Percentiles rank a stretch among this genome's conserved stretches.
Conservation (phyloP, 1,140 invertebrate species). For the Acromyrmex charruanus region DNA sequence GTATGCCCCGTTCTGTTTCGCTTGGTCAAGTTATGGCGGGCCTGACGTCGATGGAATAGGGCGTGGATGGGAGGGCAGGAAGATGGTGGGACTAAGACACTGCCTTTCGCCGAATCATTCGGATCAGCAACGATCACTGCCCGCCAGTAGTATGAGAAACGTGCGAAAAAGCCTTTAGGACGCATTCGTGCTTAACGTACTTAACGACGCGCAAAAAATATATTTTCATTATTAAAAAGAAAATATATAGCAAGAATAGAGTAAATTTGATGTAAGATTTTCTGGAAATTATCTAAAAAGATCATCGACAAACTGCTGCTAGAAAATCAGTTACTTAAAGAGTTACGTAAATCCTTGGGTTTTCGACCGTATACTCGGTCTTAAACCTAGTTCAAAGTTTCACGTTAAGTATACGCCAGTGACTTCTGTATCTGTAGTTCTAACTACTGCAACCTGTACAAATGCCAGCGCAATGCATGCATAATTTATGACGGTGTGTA, state of each 20-base stretch:
- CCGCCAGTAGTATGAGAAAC: constrained; percentile 23
- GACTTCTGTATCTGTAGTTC: constrained; percentile 27
- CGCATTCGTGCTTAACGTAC: background rate
- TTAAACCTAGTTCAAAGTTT: constrained; percentile 51
- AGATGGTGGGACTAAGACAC: constrained; percentile 56
- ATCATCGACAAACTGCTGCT: constrained; percentile 10
- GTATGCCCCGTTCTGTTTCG: constrained; percentile 69
- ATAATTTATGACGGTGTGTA: constrained; percentile 49
- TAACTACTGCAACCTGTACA: constrained; percentile 26
- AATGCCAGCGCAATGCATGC: constrained; percentile 32
- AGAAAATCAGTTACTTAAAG: constrained; percentile 46
- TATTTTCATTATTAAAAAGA: background rate
- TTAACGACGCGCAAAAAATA: background rate
- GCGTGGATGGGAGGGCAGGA: constrained; percentile 58
- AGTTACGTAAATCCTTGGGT: constrained; percentile 30
- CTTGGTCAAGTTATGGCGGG: constrained; percentile 71
- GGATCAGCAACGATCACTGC: constrained; percentile 50
- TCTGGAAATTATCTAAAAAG: background rate
- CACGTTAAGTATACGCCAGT: constrained; percentile 12
- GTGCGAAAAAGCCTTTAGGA: background rate
- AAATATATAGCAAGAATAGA: background rate
- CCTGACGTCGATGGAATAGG: constrained; percentile 66
- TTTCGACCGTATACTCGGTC: constrained; percentile 28
- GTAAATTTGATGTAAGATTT: background rate
- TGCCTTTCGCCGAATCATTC: constrained; percentile 60